Conservation (phyloP, 2,797 vertebrate species). For the Epinephelus coioides region DNA sequence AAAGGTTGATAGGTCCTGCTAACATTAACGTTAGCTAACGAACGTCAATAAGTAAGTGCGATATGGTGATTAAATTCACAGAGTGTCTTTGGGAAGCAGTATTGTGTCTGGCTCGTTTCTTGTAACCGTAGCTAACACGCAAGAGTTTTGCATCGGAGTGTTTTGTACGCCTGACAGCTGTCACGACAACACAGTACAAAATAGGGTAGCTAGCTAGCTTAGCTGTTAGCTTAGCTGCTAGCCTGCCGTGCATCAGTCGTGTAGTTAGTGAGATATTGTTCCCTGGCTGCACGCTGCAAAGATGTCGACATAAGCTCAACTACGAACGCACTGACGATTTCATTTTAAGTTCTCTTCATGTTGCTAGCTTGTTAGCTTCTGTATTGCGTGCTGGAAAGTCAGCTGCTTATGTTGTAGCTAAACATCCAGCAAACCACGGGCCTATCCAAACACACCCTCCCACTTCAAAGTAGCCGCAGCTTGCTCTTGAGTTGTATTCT, state of each 20-base stretch:
- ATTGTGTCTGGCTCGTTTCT: constrained; percentile 34
- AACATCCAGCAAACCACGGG: constrained; percentile 65
- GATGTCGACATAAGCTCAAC: background rate
- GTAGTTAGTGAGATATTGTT: constrained; percentile 31
- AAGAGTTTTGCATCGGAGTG: constrained; percentile 74
- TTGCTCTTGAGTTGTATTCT: constrained; percentile 57
- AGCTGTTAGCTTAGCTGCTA: constrained; percentile 71
- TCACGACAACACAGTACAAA: constrained; percentile 83
- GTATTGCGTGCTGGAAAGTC: constrained; percentile 10
- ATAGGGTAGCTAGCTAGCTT: constrained; percentile 77
- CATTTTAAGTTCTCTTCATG: background rate
- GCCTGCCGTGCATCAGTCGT: constrained; percentile 47
- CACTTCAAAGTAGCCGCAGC: constrained; percentile 72
- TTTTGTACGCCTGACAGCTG: constrained; percentile 85
- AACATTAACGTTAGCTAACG: constrained; percentile 41
- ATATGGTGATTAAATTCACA: background rate
- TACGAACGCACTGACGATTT: background rate
- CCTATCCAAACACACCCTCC: constrained; percentile 80
- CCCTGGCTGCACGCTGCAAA: background rate
- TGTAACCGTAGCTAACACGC: constrained; percentile 45
- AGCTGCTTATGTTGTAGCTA: constrained; percentile 40
- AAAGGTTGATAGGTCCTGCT: constrained; percentile 56
- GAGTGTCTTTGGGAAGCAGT: background rate
- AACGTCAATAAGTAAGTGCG: constrained; percentile 35
- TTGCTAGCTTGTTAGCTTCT: constrained; percentile 13